Evolutionary conservation across 2,888 invertebrate genomes (phyloP).

Genomic region (Phania funesta): DNA sequence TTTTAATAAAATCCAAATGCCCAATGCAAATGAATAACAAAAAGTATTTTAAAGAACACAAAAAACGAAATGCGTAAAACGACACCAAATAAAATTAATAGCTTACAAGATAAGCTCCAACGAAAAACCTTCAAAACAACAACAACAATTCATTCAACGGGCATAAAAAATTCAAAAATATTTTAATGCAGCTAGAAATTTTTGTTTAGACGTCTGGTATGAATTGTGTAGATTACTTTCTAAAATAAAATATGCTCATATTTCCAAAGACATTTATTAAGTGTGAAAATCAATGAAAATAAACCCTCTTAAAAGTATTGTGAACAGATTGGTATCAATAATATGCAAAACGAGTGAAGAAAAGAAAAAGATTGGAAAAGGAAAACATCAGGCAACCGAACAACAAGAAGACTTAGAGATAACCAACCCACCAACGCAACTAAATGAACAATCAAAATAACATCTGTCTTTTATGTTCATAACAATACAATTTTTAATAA

Average conservation of each 20-base stretch:
- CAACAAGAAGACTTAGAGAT: not conserved
- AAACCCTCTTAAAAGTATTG: constrained; percentile 71
- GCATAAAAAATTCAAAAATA: too few relatives aligned
- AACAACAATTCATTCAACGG: too few relatives aligned
- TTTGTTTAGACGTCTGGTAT: constrained; percentile 19
- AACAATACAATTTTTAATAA: too few relatives aligned
- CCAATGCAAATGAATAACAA: too few relatives aligned
- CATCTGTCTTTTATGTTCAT: too few relatives aligned
- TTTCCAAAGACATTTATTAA: constrained; percentile 65
- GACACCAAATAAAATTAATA: constrained; percentile 52
- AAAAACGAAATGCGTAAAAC: constrained; percentile 6
- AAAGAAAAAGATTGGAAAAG: constrained; percentile 10
- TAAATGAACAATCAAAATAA: too few relatives aligned
- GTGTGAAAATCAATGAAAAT: constrained; percentile 67
- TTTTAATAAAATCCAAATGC: too few relatives aligned
- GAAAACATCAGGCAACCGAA: constrained; percentile 25
- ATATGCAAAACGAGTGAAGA: constrained; percentile 65
- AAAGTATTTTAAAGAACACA: too few relatives aligned
- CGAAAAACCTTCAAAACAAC: not conserved
- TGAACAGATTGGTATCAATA: constrained; percentile 76
- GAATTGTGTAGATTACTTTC: constrained; percentile 9
- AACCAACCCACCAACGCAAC: too few relatives aligned
- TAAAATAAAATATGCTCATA: constrained; percentile 46
- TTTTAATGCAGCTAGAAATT: constrained; percentile 54
- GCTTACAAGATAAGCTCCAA: constrained; percentile 54